phyloP scores from a whole-genome alignment of 1,140 invertebrate genomes.

The Ylistrum balloti region DNA sequence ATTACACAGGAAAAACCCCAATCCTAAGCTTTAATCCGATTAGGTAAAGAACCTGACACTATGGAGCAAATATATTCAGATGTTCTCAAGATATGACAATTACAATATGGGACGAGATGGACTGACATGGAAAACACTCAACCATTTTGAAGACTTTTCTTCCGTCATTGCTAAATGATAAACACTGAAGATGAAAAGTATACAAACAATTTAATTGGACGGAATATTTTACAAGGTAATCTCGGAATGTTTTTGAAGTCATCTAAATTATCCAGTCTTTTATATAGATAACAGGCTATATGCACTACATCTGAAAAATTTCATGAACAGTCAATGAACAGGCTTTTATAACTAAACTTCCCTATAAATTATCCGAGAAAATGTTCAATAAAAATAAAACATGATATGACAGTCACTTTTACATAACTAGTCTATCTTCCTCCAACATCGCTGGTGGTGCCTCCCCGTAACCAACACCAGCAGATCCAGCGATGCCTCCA shows the following conservation, averaged over 20 bases:
- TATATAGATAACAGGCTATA: background rate
- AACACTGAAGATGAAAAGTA: background rate
- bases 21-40: too few species aligned
- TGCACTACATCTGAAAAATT: background rate
- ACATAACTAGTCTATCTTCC: slow-evolving; percentile 76
- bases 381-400: background rate
- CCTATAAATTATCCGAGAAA: background rate
- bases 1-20: too few species aligned
- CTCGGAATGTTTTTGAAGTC: background rate
- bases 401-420: background rate
- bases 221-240: background rate
- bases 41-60: too few species aligned
- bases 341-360: background rate
- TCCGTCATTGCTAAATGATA: too few species aligned
- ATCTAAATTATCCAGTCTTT: too few species aligned
- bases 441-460: slow-evolving; percentile 70
- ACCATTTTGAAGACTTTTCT: too few species aligned
- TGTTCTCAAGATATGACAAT: too few species aligned
- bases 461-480: slow-evolving; percentile 65
- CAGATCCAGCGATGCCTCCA: slow-evolving; percentile 60
- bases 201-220: background rate
- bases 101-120: too few species aligned
- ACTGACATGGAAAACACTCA: too few species aligned
- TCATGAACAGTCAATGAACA: background rate
- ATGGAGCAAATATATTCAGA: too few species aligned